Conservation (phyloP, 2,797 vertebrate genomes). For the Vespertilio murinus region DNA sequence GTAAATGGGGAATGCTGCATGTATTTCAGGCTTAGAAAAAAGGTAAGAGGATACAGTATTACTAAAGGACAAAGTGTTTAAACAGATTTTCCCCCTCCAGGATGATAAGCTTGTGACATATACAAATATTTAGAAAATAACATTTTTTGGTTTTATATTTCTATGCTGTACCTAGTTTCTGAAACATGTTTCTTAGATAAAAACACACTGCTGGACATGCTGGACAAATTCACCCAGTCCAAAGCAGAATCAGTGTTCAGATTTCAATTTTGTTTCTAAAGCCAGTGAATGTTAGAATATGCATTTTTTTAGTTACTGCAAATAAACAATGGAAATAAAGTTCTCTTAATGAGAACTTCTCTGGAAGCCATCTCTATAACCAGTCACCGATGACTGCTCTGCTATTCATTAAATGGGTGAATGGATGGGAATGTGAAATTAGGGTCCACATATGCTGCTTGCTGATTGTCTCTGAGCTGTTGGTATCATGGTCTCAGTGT, state of each 20-base stretch:
- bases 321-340: constrained; percentile 16
- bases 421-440: constrained; percentile 24
- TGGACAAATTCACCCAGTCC: neutral
- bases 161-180: constrained; percentile 8
- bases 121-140: constrained; percentile 34
- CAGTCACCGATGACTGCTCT: neutral
- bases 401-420: neutral
- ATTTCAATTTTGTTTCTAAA: constrained; percentile 42
- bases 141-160: constrained; percentile 21
- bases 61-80: constrained; percentile 13
- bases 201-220: neutral
- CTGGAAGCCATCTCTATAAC: constrained; percentile 10
- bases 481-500: neutral
- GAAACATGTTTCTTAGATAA: constrained; percentile 24
- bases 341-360: constrained; percentile 41
- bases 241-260: constrained; percentile 2
- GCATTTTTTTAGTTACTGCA: constrained; percentile 38
- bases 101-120: neutral
- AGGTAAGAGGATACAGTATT: neutral
- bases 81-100: neutral
- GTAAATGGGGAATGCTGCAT: constrained; percentile 19
- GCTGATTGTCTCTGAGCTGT: neutral
- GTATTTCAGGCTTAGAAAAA: constrained; percentile 47
- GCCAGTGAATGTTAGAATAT: neutral
- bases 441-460: neutral